These are phyloP conservation scores for Zaprionus nigranus DNA, from an alignment of 1,140 invertebrate species.

Conservation along the genomic window DNA sequence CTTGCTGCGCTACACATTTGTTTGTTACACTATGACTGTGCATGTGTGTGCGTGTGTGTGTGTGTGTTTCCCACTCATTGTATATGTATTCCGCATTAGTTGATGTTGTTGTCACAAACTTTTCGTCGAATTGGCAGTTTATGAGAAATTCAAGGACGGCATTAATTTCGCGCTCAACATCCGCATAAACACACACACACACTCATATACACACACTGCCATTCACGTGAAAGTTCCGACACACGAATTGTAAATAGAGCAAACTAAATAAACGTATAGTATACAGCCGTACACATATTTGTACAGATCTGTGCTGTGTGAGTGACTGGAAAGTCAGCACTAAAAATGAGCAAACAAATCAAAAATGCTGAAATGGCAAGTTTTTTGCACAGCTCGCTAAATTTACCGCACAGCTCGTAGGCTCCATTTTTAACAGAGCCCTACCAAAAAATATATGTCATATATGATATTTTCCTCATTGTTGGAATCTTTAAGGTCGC, in stretches of 20 bases:
- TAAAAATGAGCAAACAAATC: constrained; percentile 61
- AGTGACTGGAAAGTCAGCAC: constrained; percentile 52
- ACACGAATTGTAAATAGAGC: constrained; percentile 32
- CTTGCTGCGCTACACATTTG: constrained; percentile 39
- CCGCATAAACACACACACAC: constrained; percentile 10
- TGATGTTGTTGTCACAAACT: constrained; percentile 47
- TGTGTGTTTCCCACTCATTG: constrained; percentile 3
- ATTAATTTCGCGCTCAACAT: constrained; percentile 67
- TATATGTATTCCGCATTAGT: constrained; percentile 7
- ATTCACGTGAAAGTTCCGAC: constrained; percentile 55
- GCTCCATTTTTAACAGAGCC: background rate
- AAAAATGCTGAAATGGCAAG: constrained; percentile 51
- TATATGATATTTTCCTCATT: background rate
- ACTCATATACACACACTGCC: background rate
- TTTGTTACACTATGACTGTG: background rate
- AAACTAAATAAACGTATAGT: constrained; percentile 4
- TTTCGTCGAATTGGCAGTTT: constrained; percentile 78
- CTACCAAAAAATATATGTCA: background rate
- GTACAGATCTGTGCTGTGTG: background rate
- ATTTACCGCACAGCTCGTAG: constrained; percentile 22
- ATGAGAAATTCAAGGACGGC: constrained; percentile 76
- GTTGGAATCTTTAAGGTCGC: background rate
- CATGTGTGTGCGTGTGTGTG: constrained; percentile 26
- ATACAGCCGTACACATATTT: background rate
- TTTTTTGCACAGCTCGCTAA: constrained; percentile 10